Evolutionary conservation across 1,140 invertebrate genomes (phyloP).

Genomic region (Dryas iulia): DNA sequence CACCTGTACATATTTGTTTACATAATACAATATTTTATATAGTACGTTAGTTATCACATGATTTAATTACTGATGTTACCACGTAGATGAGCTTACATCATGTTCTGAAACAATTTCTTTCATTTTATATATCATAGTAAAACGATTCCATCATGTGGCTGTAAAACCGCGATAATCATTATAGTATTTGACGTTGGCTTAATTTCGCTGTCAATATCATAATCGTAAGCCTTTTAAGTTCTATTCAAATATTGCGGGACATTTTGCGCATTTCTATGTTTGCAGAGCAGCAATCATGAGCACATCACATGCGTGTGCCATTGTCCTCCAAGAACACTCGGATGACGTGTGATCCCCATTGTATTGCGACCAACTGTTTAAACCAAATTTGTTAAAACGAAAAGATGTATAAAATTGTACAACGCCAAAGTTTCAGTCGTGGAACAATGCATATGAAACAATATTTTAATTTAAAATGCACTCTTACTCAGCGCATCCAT

Average conservation of each 20-base stretch:
- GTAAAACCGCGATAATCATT: neutral
- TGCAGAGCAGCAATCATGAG: conserved; percentile 21
- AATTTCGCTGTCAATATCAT: conserved; percentile 23
- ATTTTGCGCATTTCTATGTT: conserved; percentile 31
- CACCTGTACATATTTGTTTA: conserved; percentile 1
- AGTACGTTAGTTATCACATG: neutral
- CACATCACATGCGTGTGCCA: conserved; percentile 19
- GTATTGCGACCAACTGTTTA: conserved; percentile 52
- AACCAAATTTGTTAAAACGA: conserved; percentile 38
- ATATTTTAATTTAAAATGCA: conserved; percentile 15
- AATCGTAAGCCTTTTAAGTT: conserved; percentile 21
- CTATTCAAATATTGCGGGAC: conserved; percentile 22
- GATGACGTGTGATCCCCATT: conserved; percentile 38
- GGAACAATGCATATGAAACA: neutral
- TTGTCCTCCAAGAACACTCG: conserved; percentile 36
- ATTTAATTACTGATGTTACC: neutral
- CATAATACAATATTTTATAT: neutral
- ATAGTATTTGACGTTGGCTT: conserved; percentile 2
- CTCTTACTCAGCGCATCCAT: conserved; percentile 11
- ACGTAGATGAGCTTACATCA: neutral
- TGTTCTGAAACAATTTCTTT: neutral
- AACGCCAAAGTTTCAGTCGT: neutral
- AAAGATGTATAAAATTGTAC: neutral
- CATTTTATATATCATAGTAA: neutral
- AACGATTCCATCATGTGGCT: neutral